Percentiles rank a stretch among this genome's conserved stretches.
These are phyloP conservation scores for Zingel zingel DNA, from an alignment of 2,113 vertebrate species.

Conservation along the genomic window DNA sequence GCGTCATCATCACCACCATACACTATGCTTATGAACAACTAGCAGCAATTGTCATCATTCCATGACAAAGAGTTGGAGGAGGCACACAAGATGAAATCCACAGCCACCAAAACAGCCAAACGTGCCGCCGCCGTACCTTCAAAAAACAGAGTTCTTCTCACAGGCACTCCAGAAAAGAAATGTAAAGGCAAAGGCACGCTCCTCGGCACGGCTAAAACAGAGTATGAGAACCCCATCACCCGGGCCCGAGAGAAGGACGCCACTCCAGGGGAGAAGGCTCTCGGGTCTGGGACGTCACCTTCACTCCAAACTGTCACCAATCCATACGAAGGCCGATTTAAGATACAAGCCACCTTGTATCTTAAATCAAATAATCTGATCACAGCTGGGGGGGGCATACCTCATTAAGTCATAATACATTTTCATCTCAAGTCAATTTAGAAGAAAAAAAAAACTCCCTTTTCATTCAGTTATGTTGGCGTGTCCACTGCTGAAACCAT, in stretches of 20 bases:
- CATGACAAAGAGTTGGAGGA: conserved; percentile 89
- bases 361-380: not conserved
- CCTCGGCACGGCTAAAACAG: conserved; percentile 89
- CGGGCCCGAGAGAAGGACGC: no score
- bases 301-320: conserved; percentile 10
- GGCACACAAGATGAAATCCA: conserved; percentile 93
- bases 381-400: not conserved
- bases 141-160: conserved; percentile 90
- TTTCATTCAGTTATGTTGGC: not conserved
- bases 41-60: conserved; percentile 88
- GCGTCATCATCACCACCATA: conserved; percentile 93
- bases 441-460: not conserved
- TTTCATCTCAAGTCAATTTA: not conserved
- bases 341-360: no score
- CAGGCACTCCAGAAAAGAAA: conserved; percentile 97
- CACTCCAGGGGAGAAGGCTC: no score
- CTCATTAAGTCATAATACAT: not conserved
- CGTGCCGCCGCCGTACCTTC: conserved; percentile 86
- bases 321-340: not conserved
- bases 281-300: not conserved
- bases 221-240: conserved; percentile 89
- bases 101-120: conserved; percentile 91
- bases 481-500: not conserved
- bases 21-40: conserved; percentile 94
- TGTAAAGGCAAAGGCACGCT: conserved; percentile 88